These are phyloP conservation scores for Agrilus planipennis DNA, from an alignment of 1,140 invertebrate species.

Conservation along the genomic window DNA sequence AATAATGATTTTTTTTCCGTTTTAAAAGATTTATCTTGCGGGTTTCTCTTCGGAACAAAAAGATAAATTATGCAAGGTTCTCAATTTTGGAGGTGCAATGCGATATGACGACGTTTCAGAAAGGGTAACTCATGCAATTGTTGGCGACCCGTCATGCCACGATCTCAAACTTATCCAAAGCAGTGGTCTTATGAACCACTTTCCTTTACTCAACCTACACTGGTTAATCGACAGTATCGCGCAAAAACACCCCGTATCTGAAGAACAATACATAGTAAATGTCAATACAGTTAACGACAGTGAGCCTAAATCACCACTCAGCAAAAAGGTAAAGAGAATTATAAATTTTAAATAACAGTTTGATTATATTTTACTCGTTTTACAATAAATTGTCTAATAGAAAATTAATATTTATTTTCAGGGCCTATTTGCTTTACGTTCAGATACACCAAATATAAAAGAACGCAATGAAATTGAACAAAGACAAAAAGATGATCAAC, in stretches of 20 bases:
- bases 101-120: slow-evolving; percentile 63
- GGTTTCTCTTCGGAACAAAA: slow-evolving; percentile 50
- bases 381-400: too few relatives aligned
- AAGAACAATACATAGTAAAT: slow-evolving; percentile 39
- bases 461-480: too few relatives aligned
- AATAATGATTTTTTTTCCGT: too few relatives aligned
- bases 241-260: slow-evolving; percentile 43
- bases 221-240: slow-evolving; percentile 68
- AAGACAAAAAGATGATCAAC: neutral
- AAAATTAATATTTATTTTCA: too few relatives aligned
- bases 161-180: slow-evolving; percentile 37
- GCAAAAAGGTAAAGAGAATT: slow-evolving; percentile 43
- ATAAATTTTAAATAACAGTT: too few relatives aligned
- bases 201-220: slow-evolving; percentile 47
- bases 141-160: slow-evolving; percentile 44
- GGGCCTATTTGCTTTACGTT: too few relatives aligned
- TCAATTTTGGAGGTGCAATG: slow-evolving; percentile 71
- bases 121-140: slow-evolving; percentile 66
- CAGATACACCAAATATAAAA: too few relatives aligned
- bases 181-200: slow-evolving; percentile 28
- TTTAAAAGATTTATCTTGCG: slow-evolving; percentile 45
- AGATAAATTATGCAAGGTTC: slow-evolving; percentile 64
- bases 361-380: too few relatives aligned
- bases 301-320: slow-evolving; percentile 45
- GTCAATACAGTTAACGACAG: slow-evolving; percentile 21